Percentiles rank a stretch among this genome's conserved stretches.
These are phyloP conservation scores for Mythimna loreyi DNA, from an alignment of 2,888 invertebrate genomes.

Conservation along the genomic window DNA sequence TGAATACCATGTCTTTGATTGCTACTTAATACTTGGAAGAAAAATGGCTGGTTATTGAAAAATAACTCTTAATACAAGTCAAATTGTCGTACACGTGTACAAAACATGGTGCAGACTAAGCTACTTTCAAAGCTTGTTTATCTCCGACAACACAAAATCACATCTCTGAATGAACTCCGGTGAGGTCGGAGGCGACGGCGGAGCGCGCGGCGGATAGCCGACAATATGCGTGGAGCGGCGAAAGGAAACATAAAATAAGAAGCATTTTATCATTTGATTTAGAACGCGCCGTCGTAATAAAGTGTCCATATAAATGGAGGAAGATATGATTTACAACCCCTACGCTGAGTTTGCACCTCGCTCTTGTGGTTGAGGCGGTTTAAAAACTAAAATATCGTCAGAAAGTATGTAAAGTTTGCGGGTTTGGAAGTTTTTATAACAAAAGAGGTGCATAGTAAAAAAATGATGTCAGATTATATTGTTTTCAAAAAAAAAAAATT, in stretches of 20 bases:
- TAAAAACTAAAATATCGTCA: constrained; percentile 74
- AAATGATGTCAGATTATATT: neutral
- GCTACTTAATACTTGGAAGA: no score
- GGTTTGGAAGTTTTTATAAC: constrained; percentile 4
- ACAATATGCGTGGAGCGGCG: constrained; percentile 84
- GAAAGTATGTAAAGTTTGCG: constrained; percentile 22
- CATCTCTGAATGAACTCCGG: constrained; percentile 48
- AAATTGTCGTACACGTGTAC: constrained; percentile 24
- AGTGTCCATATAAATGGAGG: constrained; percentile 90
- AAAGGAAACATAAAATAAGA: constrained; percentile 88
- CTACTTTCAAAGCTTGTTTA: constrained; percentile 50
- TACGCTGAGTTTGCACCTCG: constrained; percentile 84
- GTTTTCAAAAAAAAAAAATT: no score
- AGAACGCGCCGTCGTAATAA: constrained; percentile 89
- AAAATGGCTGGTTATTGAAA: neutral
- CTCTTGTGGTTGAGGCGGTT: constrained; percentile 72
- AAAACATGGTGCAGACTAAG: constrained; percentile 11
- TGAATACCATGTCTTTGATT: no score
- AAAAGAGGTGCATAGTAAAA: neutral
- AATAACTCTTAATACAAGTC: neutral
- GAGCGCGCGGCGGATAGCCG: constrained; percentile 72
- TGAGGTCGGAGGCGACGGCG: constrained; percentile 67
- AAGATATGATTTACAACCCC: constrained; percentile 87
- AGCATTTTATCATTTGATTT: constrained; percentile 90
- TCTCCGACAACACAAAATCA: constrained; percentile 55